These are phyloP conservation scores for Andrena camellia DNA, from an alignment of 2,888 invertebrate genomes.

Conservation along the genomic window DNA sequence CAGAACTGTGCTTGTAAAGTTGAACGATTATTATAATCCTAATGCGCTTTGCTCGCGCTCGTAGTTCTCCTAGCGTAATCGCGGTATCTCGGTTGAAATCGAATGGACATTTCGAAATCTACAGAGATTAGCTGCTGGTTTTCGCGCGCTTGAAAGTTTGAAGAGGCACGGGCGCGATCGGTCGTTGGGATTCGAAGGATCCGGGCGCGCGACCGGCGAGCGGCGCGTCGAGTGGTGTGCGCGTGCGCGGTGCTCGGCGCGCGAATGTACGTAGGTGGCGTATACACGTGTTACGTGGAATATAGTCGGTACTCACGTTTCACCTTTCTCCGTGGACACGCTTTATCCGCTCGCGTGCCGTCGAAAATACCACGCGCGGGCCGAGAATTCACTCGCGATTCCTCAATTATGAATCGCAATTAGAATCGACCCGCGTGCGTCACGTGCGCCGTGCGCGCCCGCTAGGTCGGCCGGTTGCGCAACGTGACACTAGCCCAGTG, in stretches of 20 bases:
- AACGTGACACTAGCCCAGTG: constrained; percentile 41
- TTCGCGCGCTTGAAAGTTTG: too few species aligned
- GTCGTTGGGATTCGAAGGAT: neutral
- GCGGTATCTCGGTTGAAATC: too few species aligned
- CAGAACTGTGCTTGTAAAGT: neutral
- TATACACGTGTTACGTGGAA: constrained; percentile 51
- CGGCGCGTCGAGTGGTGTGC: neutral
- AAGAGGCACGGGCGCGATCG: neutral
- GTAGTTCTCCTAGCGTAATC: too few species aligned
- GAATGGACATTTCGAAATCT: too few species aligned
- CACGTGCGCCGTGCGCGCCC: constrained; percentile 27
- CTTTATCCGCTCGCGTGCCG: constrained; percentile 9
- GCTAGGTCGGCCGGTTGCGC: constrained; percentile 36
- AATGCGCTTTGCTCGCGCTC: too few species aligned
- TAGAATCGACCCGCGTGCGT: constrained; percentile 40
- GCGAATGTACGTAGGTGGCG: constrained; percentile 45
- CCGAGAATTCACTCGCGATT: constrained; percentile 30
- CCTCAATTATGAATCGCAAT: constrained; percentile 35
- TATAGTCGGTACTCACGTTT: constrained; percentile 48
- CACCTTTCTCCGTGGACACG: constrained; percentile 29
- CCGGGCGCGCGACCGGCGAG: neutral
- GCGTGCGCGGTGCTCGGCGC: constrained; percentile 32
- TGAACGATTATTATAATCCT: neutral
- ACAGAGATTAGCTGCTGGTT: too few species aligned
- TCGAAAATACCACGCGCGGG: constrained; percentile 17